Percentiles rank a stretch among this genome's conserved stretches.
Conservation (phyloP, 2,797 vertebrate genomes). For the Rhinoraja longicauda region DNA sequence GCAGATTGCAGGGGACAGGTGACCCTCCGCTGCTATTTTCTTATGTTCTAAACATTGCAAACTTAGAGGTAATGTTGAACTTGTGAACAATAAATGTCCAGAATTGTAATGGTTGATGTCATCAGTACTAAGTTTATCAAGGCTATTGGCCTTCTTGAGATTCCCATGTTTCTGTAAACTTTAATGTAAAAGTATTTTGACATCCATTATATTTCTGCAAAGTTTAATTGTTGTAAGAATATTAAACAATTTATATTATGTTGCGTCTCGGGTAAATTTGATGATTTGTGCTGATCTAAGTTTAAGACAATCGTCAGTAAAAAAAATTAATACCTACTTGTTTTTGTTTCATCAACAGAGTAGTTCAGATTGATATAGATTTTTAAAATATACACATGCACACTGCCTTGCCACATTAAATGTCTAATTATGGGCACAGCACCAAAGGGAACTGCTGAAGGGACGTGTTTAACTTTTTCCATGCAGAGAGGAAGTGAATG, state of each 20-base stretch:
- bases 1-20: no score
- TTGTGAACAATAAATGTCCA: background rate
- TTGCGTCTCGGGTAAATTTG: background rate
- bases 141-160: no score
- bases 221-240: background rate
- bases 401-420: background rate
- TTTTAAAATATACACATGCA: no score
- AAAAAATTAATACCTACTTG: background rate
- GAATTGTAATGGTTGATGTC: background rate
- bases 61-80: background rate
- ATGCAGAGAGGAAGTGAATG: background rate
- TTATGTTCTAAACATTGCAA: background rate
- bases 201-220: background rate
- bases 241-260: background rate
- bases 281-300: background rate
- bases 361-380: background rate
- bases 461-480: background rate
- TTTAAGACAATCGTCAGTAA: background rate
- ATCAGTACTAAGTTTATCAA: background rate
- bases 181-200: background rate
- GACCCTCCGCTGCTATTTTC: no score
- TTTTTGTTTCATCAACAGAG: background rate
- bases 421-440: background rate
- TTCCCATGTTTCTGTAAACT: background rate
- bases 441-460: background rate